phyloP scores from a whole-genome alignment of 1,140 invertebrate species.

The Agrilus planipennis region DNA sequence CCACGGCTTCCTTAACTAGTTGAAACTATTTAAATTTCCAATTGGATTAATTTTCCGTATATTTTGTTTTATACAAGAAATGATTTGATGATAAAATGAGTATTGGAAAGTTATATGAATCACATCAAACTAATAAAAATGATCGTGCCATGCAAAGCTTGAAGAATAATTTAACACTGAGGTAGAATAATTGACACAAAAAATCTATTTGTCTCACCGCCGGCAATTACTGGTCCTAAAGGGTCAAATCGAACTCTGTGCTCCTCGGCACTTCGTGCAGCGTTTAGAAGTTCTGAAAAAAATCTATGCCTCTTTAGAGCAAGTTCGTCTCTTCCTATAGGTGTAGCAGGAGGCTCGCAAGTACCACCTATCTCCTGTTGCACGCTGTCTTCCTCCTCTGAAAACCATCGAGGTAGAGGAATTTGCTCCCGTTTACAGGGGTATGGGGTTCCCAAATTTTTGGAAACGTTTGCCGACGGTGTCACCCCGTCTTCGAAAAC shows the following conservation, averaged over 20 bases:
- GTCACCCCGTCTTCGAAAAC: constrained; percentile 34
- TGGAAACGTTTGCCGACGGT: constrained; percentile 16
- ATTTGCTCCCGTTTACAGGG: constrained; percentile 3
- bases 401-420: constrained; percentile 20
- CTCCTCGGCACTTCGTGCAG: constrained; percentile 55
- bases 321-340: constrained; percentile 62
- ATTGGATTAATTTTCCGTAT: no score
- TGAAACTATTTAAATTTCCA: no score
- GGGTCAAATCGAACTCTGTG: constrained; percentile 64
- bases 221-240: constrained; percentile 51
- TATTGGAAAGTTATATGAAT: no score
- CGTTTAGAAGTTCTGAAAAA: constrained; percentile 61
- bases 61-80: no score
- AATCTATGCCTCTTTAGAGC: constrained; percentile 61
- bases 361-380: constrained; percentile 39
- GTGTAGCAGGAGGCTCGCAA: constrained; percentile 55
- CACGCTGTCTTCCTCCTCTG: constrained; percentile 28
- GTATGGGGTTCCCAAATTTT: constrained; percentile 18
- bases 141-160: no score
- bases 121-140: no score
- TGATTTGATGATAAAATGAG: no score
- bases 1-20: no score
- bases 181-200: neutral
- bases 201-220: constrained; percentile 43
- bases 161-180: constrained; percentile 4